These are phyloP conservation scores for Cirrhinus molitorella DNA, from an alignment of 2,797 vertebrate genomes.

Conservation along the genomic window DNA sequence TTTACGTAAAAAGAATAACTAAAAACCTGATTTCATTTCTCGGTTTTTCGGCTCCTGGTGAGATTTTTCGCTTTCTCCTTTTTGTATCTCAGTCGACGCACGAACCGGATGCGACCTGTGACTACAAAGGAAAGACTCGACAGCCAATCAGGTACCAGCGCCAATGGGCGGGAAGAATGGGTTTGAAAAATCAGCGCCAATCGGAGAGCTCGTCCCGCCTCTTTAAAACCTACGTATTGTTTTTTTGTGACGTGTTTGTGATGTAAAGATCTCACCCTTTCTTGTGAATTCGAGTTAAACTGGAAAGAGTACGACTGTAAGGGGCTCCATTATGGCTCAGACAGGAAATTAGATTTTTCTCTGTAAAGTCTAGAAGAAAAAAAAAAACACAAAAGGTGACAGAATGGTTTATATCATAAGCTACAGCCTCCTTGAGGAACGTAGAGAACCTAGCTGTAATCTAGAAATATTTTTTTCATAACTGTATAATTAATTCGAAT, in stretches of 20 bases:
- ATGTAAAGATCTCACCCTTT: constrained; percentile 14
- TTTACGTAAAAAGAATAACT: constrained; percentile 1
- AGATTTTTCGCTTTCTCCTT: constrained; percentile 76
- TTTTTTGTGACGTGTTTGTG: constrained; percentile 33
- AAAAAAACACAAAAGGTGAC: background rate
- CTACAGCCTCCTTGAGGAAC: background rate
- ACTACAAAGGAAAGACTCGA: constrained; percentile 75
- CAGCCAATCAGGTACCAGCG: constrained; percentile 75
- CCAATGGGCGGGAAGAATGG: constrained; percentile 70
- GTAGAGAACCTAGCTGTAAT: background rate
- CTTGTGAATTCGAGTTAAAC: background rate
- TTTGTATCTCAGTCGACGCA: constrained; percentile 77
- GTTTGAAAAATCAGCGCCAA: constrained; percentile 73
- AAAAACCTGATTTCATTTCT: constrained; percentile 50
- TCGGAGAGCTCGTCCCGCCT: constrained; percentile 30
- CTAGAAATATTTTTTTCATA: background rate
- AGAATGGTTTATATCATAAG: background rate
- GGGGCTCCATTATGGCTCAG: background rate
- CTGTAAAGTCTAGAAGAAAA: no score
- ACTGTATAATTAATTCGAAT: background rate
- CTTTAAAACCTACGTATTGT: constrained; percentile 1
- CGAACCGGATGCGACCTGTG: constrained; percentile 78
- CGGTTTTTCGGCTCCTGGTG: constrained; percentile 66
- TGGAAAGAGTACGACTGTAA: background rate
- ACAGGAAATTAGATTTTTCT: background rate